phyloP scores from a whole-genome alignment of 2,797 vertebrate genomes.

The Perodicticus potto region DNA sequence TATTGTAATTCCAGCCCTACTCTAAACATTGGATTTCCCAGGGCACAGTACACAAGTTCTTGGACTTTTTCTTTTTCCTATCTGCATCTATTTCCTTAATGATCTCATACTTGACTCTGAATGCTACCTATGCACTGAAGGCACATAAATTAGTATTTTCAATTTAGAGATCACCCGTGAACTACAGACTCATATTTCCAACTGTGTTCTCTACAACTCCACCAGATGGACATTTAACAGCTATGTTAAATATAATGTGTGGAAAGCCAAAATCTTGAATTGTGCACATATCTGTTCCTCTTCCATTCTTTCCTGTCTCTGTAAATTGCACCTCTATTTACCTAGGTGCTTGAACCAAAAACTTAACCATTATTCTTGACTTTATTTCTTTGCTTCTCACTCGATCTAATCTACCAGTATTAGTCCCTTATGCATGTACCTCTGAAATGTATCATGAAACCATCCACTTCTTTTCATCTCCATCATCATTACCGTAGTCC shows the following conservation, averaged over 20 bases:
- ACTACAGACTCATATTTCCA: neutral
- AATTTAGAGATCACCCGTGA: neutral
- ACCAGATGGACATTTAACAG: neutral
- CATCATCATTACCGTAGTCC: neutral
- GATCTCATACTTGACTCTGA: neutral
- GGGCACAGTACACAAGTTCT: neutral
- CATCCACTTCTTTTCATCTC: neutral
- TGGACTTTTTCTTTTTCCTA: neutral
- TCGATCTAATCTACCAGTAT: neutral
- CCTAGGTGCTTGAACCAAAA: neutral
- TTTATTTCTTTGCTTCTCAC: neutral
- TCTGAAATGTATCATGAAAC: neutral
- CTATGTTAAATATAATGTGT: neutral
- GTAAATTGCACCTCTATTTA: neutral
- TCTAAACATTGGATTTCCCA: neutral
- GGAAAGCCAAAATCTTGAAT: neutral
- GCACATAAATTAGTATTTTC: neutral
- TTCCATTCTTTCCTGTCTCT: neutral
- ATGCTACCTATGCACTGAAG: neutral
- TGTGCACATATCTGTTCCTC: neutral
- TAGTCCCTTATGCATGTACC: neutral
- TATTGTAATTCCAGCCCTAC: neutral
- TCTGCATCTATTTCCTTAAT: neutral
- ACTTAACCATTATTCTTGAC: neutral
- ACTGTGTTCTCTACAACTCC: neutral